A percentile compares a stretch with the other conserved stretches of the same genome.
Evolutionary conservation across 2,888 invertebrate species (phyloP).

Genomic region (Notodonta dromedarius): DNA sequence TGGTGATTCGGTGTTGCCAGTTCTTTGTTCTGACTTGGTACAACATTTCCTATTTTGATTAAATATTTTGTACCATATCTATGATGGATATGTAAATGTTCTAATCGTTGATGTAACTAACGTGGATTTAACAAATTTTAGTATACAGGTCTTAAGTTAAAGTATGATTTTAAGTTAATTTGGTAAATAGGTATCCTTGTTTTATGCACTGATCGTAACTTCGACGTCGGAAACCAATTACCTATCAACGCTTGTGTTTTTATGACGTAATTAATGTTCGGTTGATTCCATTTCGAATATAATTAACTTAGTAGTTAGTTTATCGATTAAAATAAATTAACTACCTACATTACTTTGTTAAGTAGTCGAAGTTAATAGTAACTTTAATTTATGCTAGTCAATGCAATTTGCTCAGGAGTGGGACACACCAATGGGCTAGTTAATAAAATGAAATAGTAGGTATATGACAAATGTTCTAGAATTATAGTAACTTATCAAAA

Average conservation of each 20-base stretch:
- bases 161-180: no score
- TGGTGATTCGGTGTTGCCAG: not conserved
- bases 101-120: not conserved
- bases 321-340: constrained; percentile 2
- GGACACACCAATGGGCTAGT: no score
- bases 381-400: not conserved
- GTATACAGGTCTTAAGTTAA: no score
- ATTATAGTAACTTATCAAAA: no score
- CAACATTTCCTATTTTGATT: not conserved
- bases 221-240: not conserved
- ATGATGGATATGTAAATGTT: not conserved
- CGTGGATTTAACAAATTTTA: no score
- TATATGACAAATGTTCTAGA: no score
- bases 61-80: not conserved
- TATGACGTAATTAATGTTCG: not conserved
- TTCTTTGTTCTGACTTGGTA: not conserved
- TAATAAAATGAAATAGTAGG: no score
- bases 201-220: not conserved
- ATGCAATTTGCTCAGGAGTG: no score
- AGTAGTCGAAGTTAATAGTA: not conserved
- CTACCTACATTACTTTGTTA: constrained; percentile 26
- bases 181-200: no score
- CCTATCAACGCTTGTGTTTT: not conserved
- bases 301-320: not conserved
- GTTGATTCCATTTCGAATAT: not conserved